Conservation (phyloP, 92 coral and sea anemone species). For the Montipora capitata region DNA sequence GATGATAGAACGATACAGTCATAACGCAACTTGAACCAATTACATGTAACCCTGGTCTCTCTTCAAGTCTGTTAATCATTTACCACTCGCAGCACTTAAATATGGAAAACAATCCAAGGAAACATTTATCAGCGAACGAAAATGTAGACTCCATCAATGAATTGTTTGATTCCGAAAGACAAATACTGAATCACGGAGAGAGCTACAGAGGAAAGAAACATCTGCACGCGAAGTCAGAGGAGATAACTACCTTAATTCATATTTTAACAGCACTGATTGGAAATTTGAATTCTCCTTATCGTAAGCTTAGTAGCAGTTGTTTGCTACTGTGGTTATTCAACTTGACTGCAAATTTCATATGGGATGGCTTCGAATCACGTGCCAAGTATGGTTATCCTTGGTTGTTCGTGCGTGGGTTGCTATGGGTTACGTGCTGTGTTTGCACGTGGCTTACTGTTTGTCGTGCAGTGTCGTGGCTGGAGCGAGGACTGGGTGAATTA, state of each 20-base stretch:
- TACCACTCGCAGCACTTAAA: neutral
- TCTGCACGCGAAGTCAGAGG: neutral
- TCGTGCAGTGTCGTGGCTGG: slow-evolving; percentile 77
- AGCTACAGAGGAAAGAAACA: neutral
- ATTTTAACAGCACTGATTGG: slow-evolving; percentile 79
- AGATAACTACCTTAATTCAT: slow-evolving; percentile 44
- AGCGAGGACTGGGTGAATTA: slow-evolving; percentile 49
- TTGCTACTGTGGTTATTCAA: slow-evolving; percentile 67
- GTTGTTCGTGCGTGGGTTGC: slow-evolving; percentile 53
- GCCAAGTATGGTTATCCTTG: slow-evolving; percentile 73
- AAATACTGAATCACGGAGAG: neutral
- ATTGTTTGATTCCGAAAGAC: neutral
- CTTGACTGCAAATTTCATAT: slow-evolving; percentile 39
- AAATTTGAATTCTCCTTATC: slow-evolving; percentile 43
- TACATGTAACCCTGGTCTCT: neutral
- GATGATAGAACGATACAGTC: too few species aligned
- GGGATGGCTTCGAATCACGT: slow-evolving; percentile 71
- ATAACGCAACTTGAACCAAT: too few species aligned
- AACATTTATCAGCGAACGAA: neutral
- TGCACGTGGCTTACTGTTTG: slow-evolving; percentile 59
- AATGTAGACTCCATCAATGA: slow-evolving; percentile 2
- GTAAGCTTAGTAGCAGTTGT: slow-evolving; percentile 52
- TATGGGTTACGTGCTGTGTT: slow-evolving; percentile 58
- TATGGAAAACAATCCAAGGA: slow-evolving; percentile 35
- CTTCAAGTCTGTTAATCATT: neutral